phyloP scores from a whole-genome alignment of 2,888 invertebrate species.

The Plagodis dolabraria region DNA sequence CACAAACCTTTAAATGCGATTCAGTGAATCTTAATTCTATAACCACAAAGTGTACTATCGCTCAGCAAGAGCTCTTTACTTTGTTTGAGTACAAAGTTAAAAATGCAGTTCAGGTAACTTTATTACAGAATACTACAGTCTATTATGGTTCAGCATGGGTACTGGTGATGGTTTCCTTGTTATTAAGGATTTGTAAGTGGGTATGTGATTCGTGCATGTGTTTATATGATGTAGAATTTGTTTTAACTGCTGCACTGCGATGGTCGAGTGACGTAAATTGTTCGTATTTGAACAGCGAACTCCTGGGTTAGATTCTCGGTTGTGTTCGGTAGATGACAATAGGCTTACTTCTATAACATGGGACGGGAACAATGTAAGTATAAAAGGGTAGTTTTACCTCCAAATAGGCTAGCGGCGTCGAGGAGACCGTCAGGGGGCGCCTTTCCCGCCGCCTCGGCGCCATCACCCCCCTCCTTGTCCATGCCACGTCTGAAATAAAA shows the following conservation, averaged over 20 bases:
- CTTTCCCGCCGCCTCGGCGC: slow-evolving; percentile 85
- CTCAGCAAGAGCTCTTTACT: background rate
- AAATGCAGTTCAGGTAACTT: background rate
- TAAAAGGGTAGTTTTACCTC: slow-evolving; percentile 76
- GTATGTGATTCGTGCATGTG: slow-evolving; percentile 8
- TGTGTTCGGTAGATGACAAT: no score
- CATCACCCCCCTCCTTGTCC: slow-evolving; percentile 93
- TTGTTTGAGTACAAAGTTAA: background rate
- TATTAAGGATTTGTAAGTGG: slow-evolving; percentile 27
- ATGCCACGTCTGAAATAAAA: slow-evolving; percentile 80
- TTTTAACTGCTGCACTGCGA: background rate
- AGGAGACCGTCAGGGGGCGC: slow-evolving; percentile 89
- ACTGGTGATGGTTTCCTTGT: slow-evolving; percentile 20
- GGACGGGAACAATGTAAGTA: no score
- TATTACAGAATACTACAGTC: background rate
- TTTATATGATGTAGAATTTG: slow-evolving; percentile 6
- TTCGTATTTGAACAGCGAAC: no score
- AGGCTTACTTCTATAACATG: no score
- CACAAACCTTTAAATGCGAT: background rate
- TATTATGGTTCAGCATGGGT: slow-evolving; percentile 1
- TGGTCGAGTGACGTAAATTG: no score
- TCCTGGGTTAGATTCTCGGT: no score
- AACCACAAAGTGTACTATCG: slow-evolving; percentile 7
- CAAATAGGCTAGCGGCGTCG: slow-evolving; percentile 92
- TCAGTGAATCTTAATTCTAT: slow-evolving; percentile 1